A percentile compares a stretch with the other conserved stretches of the same genome.
phyloP scores from a whole-genome alignment of 2,113 vertebrate species.

The Ceyx cyanopectus region DNA sequence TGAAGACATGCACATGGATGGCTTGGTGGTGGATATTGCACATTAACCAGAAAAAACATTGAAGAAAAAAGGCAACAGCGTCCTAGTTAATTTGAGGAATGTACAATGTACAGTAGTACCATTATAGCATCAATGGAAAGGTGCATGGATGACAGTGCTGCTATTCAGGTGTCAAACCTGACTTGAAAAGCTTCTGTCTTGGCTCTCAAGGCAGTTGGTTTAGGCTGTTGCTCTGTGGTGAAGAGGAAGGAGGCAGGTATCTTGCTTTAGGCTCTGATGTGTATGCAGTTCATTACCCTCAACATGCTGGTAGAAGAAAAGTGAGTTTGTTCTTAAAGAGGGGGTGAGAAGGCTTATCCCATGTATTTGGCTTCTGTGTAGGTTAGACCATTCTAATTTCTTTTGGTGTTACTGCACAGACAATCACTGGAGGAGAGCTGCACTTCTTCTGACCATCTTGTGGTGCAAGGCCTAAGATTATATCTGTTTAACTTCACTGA shows the following conservation, averaged over 20 bases:
- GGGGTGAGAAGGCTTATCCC: background rate
- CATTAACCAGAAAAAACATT: background rate
- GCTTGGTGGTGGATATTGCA: background rate
- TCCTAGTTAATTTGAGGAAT: background rate
- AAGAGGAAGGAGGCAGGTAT: background rate
- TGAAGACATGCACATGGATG: background rate
- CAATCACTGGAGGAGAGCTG: background rate
- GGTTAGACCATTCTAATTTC: background rate
- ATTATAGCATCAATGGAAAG: background rate
- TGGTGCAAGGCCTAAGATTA: background rate
- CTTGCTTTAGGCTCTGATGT: background rate
- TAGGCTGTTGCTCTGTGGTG: background rate
- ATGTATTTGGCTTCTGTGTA: background rate
- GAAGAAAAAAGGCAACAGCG: background rate
- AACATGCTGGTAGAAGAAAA: background rate
- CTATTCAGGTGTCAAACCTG: background rate
- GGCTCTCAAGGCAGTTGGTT: background rate
- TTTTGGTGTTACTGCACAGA: background rate
- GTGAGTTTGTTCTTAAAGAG: background rate
- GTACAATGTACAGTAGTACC: background rate
- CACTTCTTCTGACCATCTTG: background rate
- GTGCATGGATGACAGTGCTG: slow-evolving; percentile 41
- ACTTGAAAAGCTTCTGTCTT: background rate
- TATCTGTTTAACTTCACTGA: slow-evolving; percentile 49
- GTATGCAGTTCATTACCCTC: background rate